phyloP scores from a whole-genome alignment of 2,888 invertebrate species.

The Trilocha varians region DNA sequence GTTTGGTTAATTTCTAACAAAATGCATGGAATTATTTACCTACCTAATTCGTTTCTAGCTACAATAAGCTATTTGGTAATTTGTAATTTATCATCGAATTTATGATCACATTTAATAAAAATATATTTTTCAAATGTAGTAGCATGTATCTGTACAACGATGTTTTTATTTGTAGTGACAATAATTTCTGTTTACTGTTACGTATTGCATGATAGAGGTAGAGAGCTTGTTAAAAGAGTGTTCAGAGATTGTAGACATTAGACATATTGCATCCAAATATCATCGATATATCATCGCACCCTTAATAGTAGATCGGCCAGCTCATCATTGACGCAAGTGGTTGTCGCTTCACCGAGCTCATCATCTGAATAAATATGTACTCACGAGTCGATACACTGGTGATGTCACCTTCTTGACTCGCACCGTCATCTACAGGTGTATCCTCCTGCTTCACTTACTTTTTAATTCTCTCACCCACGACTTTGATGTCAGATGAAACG shows the following conservation, averaged over 20 bases:
- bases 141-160: too few species aligned
- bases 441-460: not conserved
- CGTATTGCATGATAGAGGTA: too few species aligned
- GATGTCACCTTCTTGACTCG: constrained; percentile 8
- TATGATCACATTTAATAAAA: too few species aligned
- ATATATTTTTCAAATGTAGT: too few species aligned
- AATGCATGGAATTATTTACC: too few species aligned
- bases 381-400: constrained; percentile 4
- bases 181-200: too few species aligned
- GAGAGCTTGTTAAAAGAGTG: too few species aligned
- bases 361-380: not conserved
- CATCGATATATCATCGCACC: constrained; percentile 11
- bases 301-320: not conserved
- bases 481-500: not conserved
- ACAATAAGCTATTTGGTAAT: too few species aligned
- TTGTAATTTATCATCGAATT: too few species aligned
- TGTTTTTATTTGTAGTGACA: too few species aligned
- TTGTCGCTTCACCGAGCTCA: not conserved
- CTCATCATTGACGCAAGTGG: constrained; percentile 8
- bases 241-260: not conserved
- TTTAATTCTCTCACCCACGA: not conserved
- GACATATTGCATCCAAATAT: constrained; percentile 8
- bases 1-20: too few species aligned
- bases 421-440: not conserved
- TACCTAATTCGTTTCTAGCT: too few species aligned